Conservation (phyloP, 64 coral and sea anemone genomes). For the Dendronephthya gigantea region DNA sequence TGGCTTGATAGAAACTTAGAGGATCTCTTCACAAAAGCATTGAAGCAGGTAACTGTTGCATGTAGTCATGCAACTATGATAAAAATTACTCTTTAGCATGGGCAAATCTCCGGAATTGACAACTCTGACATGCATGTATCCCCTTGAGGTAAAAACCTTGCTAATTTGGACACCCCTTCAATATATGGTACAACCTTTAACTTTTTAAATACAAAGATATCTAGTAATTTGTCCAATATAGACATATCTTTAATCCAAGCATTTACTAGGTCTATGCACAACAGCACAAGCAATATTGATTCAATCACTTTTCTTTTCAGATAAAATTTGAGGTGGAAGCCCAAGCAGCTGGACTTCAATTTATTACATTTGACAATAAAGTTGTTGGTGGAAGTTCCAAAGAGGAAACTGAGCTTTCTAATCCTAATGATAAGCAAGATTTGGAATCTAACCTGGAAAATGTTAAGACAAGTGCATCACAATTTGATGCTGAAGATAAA, state of each 20-base stretch:
- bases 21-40: background rate
- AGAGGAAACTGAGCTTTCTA: background rate
- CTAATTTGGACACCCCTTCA: too few relatives aligned
- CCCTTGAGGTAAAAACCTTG: too few relatives aligned
- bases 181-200: too few relatives aligned
- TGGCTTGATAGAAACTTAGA: slow-evolving; percentile 5
- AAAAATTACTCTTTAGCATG: too few relatives aligned
- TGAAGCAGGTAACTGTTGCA: slow-evolving; percentile 18
- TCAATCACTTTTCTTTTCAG: background rate
- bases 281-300: background rate
- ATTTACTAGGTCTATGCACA: background rate
- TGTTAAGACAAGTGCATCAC: background rate
- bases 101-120: too few relatives aligned
- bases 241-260: too few relatives aligned
- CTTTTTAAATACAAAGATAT: too few relatives aligned
- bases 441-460: background rate
- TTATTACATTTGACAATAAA: slow-evolving; percentile 12
- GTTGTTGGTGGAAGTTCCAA: background rate
- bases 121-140: too few relatives aligned
- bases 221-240: too few relatives aligned
- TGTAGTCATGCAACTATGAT: too few relatives aligned
- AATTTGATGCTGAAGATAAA: background rate
- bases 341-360: background rate
- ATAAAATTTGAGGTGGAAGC: slow-evolving; percentile 4
- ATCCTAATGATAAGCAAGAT: background rate